Evolutionary conservation across 30 jellyfish, hydroid and myxozoan genomes (phyloP).

Genomic region (Rhopilema esculentum): DNA sequence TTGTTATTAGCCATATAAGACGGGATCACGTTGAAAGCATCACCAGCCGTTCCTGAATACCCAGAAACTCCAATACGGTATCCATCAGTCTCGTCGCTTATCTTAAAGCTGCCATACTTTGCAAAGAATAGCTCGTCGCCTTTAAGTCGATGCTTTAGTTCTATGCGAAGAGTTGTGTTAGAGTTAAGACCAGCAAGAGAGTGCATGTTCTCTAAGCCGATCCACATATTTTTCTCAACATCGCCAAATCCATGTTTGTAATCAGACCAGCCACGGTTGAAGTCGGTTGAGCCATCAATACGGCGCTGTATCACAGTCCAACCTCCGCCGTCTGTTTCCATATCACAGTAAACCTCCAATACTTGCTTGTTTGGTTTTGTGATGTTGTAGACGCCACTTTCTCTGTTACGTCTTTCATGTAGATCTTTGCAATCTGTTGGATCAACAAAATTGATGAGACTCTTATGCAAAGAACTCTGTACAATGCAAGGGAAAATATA

Average conservation of each 20-base stretch:
- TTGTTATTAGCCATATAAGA: background rate
- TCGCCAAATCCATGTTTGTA: constrained; percentile 27
- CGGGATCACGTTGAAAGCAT: background rate
- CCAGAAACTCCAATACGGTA: background rate
- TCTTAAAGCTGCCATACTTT: constrained; percentile 12
- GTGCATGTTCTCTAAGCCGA: constrained; percentile 17
- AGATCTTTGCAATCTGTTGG: background rate
- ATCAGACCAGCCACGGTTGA: constrained; percentile 7
- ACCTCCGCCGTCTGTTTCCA: constrained; percentile 60
- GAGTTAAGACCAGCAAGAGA: background rate
- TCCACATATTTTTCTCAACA: constrained; percentile 15
- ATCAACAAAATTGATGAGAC: too few species aligned
- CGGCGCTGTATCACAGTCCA: constrained; percentile 25
- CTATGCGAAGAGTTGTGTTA: background rate
- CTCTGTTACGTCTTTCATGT: background rate
- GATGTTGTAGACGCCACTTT: background rate
- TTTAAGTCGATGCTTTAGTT: background rate
- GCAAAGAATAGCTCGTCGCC: constrained; percentile 20
- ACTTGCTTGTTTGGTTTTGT: background rate
- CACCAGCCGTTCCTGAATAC: background rate
- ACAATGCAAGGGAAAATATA: too few species aligned
- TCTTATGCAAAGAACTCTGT: too few species aligned
- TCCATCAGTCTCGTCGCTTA: constrained; percentile 12
- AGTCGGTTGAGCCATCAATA: constrained; percentile 30
- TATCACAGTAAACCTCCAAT: background rate